Conservation (phyloP, 2,797 vertebrate genomes). For the Anguilla pacifica region DNA sequence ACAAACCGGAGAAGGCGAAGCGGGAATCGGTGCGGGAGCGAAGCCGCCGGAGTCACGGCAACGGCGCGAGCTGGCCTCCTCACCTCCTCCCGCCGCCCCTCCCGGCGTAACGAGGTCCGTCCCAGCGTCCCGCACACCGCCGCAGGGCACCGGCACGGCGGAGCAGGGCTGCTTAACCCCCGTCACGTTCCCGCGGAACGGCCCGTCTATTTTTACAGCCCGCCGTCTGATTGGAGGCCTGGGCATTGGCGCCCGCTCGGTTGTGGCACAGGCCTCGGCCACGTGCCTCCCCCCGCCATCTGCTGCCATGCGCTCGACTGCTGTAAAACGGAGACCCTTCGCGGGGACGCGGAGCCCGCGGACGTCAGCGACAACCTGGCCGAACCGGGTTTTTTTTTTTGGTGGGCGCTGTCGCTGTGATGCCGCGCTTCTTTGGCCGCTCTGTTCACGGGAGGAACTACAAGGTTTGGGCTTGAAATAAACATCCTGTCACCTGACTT, state of each 20-base stretch:
- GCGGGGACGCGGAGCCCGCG: neutral
- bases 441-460: neutral
- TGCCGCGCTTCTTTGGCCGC: neutral
- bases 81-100: slow-evolving; percentile 30
- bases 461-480: neutral
- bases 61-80: slow-evolving; percentile 29
- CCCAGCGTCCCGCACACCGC: slow-evolving; percentile 40
- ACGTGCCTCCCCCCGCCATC: slow-evolving; percentile 74
- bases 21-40: neutral
- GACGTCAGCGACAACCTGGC: slow-evolving; percentile 50
- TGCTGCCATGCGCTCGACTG: slow-evolving; percentile 68
- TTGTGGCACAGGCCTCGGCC: slow-evolving; percentile 61
- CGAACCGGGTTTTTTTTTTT: neutral
- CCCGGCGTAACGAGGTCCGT: slow-evolving; percentile 38
- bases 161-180: neutral
- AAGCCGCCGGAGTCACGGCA: neutral
- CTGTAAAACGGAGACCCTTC: slow-evolving; percentile 61
- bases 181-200: neutral
- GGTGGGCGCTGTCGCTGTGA: no score
- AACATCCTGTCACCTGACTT: neutral
- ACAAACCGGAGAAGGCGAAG: neutral
- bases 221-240: slow-evolving; percentile 63
- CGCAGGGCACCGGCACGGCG: slow-evolving; percentile 17
- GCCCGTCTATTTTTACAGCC: slow-evolving; percentile 67
- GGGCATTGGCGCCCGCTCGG: slow-evolving; percentile 53